Evolutionary conservation across 1,140 invertebrate species (phyloP).

Genomic region (Ruditapes philippinarum): DNA sequence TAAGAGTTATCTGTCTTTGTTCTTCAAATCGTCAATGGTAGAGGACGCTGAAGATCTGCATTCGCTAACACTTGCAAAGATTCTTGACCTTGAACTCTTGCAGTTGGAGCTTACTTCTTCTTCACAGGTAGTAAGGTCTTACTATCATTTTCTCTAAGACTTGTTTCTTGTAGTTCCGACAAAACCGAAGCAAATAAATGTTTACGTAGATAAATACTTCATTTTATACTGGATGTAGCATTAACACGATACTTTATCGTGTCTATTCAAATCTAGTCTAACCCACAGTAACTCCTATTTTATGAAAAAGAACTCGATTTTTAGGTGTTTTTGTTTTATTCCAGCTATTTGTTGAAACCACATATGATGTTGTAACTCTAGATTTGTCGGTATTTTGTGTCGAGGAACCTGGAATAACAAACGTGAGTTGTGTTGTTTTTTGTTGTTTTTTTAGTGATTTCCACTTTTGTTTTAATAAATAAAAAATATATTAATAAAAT

Average conservation of each 20-base stretch:
- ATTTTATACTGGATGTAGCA: too few species aligned
- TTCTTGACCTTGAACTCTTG: constrained; percentile 1
- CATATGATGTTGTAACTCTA: background rate
- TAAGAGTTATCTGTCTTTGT: constrained; percentile 13
- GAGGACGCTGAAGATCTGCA: constrained; percentile 19
- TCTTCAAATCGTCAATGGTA: constrained; percentile 8
- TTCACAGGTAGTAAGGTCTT: background rate
- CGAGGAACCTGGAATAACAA: background rate
- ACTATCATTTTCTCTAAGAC: too few species aligned
- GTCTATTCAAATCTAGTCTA: too few species aligned
- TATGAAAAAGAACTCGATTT: too few species aligned
- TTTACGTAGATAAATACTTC: too few species aligned
- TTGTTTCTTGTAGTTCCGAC: too few species aligned
- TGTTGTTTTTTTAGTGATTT: too few species aligned
- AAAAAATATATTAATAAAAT: too few species aligned
- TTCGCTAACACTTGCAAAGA: background rate
- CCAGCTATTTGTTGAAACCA: background rate
- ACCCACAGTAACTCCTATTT: too few species aligned
- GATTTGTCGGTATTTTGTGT: background rate
- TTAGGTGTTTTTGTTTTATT: background rate
- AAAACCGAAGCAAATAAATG: too few species aligned
- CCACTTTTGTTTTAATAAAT: too few species aligned
- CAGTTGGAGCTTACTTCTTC: background rate
- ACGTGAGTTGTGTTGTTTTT: background rate
- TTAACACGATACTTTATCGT: too few species aligned